These are phyloP conservation scores for Daboia siamensis DNA, from an alignment of 2,113 vertebrate genomes.

Conservation along the genomic window DNA sequence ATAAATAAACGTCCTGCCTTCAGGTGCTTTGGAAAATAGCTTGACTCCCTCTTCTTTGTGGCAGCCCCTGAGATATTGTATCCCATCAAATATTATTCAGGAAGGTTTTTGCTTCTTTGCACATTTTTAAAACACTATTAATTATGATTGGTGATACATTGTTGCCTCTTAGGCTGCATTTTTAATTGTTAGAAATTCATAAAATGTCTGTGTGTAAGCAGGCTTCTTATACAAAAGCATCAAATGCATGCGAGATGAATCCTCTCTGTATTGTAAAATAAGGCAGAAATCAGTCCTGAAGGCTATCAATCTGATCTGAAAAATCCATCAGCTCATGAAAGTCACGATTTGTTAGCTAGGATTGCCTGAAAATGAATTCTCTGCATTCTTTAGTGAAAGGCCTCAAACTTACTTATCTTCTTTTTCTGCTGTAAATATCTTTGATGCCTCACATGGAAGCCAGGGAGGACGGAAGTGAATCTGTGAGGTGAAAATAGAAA, in stretches of 20 bases:
- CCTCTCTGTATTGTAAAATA: not conserved
- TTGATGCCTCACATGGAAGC: not conserved
- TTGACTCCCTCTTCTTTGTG: too few species aligned
- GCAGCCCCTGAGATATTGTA: too few species aligned
- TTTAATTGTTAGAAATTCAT: not conserved
- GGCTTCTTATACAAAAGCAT: not conserved
- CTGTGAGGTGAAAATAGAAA: not conserved
- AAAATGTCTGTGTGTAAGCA: not conserved
- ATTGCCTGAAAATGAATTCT: not conserved
- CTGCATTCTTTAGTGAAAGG: not conserved
- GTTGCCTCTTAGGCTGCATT: not conserved
- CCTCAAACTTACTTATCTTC: not conserved
- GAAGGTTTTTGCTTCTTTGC: not conserved
- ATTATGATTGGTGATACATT: not conserved
- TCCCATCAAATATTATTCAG: not conserved
- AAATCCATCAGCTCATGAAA: not conserved
- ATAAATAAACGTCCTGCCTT: too few species aligned
- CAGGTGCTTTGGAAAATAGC: too few species aligned
- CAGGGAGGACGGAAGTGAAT: not conserved
- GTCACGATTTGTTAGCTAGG: not conserved
- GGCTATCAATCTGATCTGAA: not conserved
- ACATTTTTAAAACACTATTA: not conserved
- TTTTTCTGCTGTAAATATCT: not conserved
- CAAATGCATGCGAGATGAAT: not conserved
- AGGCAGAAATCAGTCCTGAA: not conserved